phyloP scores from a whole-genome alignment of 2,113 vertebrate species.

The Herpailurus yagouaroundi region DNA sequence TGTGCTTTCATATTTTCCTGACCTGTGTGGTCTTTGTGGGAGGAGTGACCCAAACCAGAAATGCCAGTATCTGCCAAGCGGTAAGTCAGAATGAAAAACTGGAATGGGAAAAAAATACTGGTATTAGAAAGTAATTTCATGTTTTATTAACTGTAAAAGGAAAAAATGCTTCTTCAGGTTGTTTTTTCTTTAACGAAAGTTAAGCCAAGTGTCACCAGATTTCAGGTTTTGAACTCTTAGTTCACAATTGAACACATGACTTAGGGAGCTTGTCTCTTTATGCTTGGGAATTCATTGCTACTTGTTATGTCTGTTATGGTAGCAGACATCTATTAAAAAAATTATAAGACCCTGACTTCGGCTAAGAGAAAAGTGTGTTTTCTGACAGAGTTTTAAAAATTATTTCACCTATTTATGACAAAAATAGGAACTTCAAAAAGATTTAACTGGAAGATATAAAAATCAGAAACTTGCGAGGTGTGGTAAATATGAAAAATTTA shows the following conservation, averaged over 20 bases:
- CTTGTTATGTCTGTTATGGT: rapidly evolving
- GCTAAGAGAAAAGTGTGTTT: slow-evolving; percentile 11
- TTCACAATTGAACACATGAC: background rate
- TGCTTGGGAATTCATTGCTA: background rate
- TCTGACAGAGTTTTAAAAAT: background rate
- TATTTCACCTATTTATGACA: background rate
- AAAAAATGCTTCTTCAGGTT: background rate
- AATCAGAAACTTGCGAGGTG: background rate
- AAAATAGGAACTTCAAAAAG: background rate
- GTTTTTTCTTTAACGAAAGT: background rate
- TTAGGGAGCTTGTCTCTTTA: background rate
- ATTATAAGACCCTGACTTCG: background rate
- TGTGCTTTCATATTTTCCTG: slow-evolving; percentile 95
- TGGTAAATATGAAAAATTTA: background rate
- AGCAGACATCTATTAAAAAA: background rate
- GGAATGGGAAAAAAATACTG: background rate
- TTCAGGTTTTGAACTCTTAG: background rate
- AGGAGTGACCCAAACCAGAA: slow-evolving; percentile 94
- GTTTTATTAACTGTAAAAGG: background rate
- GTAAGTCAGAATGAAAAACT: slow-evolving; percentile 87
- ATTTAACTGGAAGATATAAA: slow-evolving; percentile 11
- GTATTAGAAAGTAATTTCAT: background rate
- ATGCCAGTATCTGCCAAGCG: slow-evolving; percentile 94
- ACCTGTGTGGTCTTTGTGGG: slow-evolving; percentile 94
- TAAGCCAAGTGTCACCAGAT: background rate